These are phyloP conservation scores for Latrodectus elegans DNA, from an alignment of 2,888 invertebrate species.

Conservation along the genomic window DNA sequence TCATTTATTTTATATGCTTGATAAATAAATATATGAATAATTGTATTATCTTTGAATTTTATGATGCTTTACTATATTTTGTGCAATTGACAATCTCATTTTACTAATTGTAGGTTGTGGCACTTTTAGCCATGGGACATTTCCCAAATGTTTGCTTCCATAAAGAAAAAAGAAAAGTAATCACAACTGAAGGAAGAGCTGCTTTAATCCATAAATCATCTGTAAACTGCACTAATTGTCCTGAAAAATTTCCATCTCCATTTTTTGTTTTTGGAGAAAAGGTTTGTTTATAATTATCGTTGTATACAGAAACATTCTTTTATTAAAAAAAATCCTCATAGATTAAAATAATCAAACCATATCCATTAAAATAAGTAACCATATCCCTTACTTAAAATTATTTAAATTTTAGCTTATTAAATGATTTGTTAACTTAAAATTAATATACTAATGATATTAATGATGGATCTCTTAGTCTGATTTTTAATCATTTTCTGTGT, in stretches of 20 bases:
- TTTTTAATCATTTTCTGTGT: not conserved
- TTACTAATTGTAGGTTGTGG: constrained; percentile 78
- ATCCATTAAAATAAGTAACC: not conserved
- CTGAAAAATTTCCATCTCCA: constrained; percentile 91
- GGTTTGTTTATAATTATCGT: constrained; percentile 74
- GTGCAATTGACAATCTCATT: constrained; percentile 60
- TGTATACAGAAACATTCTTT: too few species aligned
- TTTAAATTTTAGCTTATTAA: too few species aligned
- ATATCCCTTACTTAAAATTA: too few species aligned
- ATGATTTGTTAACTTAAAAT: too few species aligned
- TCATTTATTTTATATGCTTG: not conserved
- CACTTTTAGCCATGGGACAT: constrained; percentile 90
- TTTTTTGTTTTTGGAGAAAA: constrained; percentile 99
- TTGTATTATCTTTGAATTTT: not conserved
- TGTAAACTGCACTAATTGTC: constrained; percentile 91
- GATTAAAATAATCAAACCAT: not conserved
- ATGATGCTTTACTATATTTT: not conserved
- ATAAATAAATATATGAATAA: not conserved
- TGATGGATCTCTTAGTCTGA: not conserved
- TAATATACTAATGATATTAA: not conserved
- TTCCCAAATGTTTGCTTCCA: constrained; percentile 98
- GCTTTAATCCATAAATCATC: constrained; percentile 98
- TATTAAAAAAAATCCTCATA: too few species aligned
- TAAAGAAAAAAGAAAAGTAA: constrained; percentile 94
- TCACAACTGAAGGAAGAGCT: constrained; percentile 95